Percentiles rank a stretch among this genome's conserved stretches.
phyloP scores from a whole-genome alignment of 2,888 invertebrate genomes.

The Tubulanus polymorphus region DNA sequence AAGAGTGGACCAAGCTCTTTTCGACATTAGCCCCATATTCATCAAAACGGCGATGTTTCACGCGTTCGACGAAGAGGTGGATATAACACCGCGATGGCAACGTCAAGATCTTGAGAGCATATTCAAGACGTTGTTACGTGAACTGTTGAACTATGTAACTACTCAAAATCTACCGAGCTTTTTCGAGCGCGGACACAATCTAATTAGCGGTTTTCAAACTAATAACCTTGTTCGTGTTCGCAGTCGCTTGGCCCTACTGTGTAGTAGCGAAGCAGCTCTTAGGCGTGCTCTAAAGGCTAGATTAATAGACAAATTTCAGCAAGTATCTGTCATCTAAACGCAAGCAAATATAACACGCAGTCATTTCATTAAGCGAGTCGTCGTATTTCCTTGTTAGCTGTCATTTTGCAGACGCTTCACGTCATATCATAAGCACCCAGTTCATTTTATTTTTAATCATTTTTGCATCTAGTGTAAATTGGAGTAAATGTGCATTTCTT shows the following conservation, averaged over 20 bases:
- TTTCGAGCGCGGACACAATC: conserved; percentile 31
- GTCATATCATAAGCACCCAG: too few species aligned
- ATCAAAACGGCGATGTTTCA: conserved; percentile 39
- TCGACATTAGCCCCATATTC: conserved; percentile 30
- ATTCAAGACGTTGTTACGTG: conserved; percentile 29
- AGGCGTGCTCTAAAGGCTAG: neutral
- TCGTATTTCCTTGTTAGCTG: too few species aligned
- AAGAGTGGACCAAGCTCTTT: conserved; percentile 26
- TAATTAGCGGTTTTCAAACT: conserved; percentile 20
- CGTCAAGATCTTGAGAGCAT: conserved; percentile 29
- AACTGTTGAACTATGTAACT: conserved; percentile 27
- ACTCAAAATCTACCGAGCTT: conserved; percentile 34
- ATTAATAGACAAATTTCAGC: too few species aligned
- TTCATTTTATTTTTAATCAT: too few species aligned
- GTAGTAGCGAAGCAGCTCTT: neutral
- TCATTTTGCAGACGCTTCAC: too few species aligned
- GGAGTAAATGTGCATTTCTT: too few species aligned
- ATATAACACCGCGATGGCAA: conserved; percentile 41
- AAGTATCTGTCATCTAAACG: too few species aligned
- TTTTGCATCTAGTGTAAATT: too few species aligned
- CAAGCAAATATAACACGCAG: too few species aligned
- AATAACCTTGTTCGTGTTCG: neutral
- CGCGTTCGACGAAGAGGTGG: conserved; percentile 36
- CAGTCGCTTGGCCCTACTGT: neutral
- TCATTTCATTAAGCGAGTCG: too few species aligned